These are phyloP conservation scores for Peromyscus eremicus DNA, from an alignment of 2,797 vertebrate species.

Conservation along the genomic window DNA sequence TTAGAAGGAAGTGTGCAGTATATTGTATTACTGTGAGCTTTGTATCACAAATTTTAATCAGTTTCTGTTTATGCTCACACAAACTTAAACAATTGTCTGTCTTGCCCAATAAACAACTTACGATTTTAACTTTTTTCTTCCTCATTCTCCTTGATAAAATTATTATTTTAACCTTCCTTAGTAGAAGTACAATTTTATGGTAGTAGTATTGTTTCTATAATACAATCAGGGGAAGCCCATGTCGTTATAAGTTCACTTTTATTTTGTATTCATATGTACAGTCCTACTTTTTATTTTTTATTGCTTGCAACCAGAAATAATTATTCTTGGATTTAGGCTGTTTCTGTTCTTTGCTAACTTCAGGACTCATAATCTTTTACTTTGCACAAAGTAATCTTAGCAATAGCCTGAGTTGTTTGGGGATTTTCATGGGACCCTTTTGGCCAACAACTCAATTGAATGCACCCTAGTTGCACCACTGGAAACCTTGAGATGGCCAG, in stretches of 20 bases:
- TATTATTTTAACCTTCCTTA: not conserved
- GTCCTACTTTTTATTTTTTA: not conserved
- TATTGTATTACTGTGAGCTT: not conserved
- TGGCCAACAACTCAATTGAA: too few species aligned
- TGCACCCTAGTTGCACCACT: too few species aligned
- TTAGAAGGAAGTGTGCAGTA: not conserved
- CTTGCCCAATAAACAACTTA: not conserved
- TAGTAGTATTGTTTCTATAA: not conserved
- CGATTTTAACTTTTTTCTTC: not conserved
- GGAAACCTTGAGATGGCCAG: too few species aligned
- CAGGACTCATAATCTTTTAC: not conserved
- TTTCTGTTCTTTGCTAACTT: slow-evolving; percentile 45
- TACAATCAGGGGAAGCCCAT: not conserved
- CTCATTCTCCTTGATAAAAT: not conserved
- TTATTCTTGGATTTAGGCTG: not conserved
- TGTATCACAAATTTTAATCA: not conserved
- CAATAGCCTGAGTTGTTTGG: too few species aligned
- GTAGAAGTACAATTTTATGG: not conserved
- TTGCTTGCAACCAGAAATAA: not conserved
- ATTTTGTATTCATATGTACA: not conserved
- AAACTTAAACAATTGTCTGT: not conserved
- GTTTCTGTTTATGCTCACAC: not conserved
- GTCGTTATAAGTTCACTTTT: not conserved
- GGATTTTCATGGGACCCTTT: too few species aligned
- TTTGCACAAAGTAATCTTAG: slow-evolving; percentile 36